Percentiles rank a stretch among this genome's conserved stretches.
Evolutionary conservation across 2,888 invertebrate genomes (phyloP).

Genomic region (Bombyx huttoni): DNA sequence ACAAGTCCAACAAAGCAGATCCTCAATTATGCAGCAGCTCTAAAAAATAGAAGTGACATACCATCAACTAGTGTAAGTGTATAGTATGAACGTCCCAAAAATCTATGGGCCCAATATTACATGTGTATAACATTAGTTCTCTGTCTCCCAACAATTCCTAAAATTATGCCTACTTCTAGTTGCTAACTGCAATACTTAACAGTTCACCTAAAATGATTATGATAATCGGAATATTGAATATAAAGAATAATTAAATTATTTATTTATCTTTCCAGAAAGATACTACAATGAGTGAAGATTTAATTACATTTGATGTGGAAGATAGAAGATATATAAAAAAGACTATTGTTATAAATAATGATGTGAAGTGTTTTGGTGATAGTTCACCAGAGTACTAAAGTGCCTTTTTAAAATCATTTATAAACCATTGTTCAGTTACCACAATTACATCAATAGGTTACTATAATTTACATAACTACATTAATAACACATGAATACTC

Average conservation of each 20-base stretch:
- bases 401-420: slow-evolving; percentile 34
- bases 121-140: background rate
- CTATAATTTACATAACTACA: too few relatives aligned
- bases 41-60: slow-evolving; percentile 35
- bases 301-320: slow-evolving; percentile 50
- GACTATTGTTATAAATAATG: slow-evolving; percentile 36
- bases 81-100: background rate
- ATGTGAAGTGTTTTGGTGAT: slow-evolving; percentile 39
- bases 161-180: too few relatives aligned
- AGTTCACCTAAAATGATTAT: too few relatives aligned
- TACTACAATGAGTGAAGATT: slow-evolving; percentile 37
- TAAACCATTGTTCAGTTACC: slow-evolving; percentile 34
- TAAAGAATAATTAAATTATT: background rate
- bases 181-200: too few relatives aligned
- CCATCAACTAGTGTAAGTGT: slow-evolving; percentile 55
- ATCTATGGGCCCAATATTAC: background rate
- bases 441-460: slow-evolving; percentile 9
- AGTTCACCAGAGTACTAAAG: slow-evolving; percentile 62
- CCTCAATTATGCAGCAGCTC: slow-evolving; percentile 49
- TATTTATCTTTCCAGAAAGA: slow-evolving; percentile 38
- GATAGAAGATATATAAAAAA: slow-evolving; percentile 40
- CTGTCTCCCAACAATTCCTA: too few relatives aligned
- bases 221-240: too few relatives aligned
- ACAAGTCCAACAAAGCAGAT: slow-evolving; percentile 27
- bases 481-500: too few relatives aligned